These are phyloP conservation scores for Papilio machaon DNA, from an alignment of 1,140 invertebrate genomes.

Conservation along the genomic window DNA sequence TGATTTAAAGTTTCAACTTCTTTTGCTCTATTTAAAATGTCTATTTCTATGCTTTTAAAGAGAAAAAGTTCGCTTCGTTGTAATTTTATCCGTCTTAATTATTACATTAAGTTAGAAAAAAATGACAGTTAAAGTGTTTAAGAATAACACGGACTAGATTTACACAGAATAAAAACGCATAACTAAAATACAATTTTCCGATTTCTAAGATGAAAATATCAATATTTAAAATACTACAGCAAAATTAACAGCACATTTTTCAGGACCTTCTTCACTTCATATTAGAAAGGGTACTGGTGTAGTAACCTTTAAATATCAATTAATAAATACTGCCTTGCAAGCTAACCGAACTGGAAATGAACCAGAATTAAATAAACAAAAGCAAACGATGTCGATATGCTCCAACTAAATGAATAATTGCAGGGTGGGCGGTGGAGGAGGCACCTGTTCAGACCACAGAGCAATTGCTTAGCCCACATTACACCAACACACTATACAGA, in stretches of 20 bases:
- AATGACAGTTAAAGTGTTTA: too few relatives aligned
- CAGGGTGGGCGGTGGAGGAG: conserved; percentile 55
- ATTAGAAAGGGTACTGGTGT: background rate
- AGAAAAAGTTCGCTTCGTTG: background rate
- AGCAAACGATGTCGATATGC: conserved; percentile 42
- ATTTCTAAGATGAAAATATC: background rate
- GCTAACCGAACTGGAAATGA: background rate
- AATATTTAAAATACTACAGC: background rate
- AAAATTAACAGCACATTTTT: background rate
- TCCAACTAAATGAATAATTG: conserved; percentile 56
- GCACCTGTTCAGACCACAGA: conserved; percentile 60
- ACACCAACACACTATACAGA: conserved; percentile 15
- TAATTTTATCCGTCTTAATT: background rate
- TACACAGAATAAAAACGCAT: background rate
- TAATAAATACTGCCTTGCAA: background rate
- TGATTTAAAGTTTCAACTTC: background rate
- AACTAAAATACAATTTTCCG: background rate
- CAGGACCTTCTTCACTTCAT: background rate
- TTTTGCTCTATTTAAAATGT: background rate
- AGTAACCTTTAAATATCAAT: background rate
- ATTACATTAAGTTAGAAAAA: background rate
- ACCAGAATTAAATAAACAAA: conserved; percentile 4
- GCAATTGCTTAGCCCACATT: conserved; percentile 51
- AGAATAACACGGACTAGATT: too few relatives aligned
- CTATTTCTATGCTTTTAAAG: background rate